Conservation (phyloP, 2,888 invertebrate species). For the Protodeltote pygarga region DNA sequence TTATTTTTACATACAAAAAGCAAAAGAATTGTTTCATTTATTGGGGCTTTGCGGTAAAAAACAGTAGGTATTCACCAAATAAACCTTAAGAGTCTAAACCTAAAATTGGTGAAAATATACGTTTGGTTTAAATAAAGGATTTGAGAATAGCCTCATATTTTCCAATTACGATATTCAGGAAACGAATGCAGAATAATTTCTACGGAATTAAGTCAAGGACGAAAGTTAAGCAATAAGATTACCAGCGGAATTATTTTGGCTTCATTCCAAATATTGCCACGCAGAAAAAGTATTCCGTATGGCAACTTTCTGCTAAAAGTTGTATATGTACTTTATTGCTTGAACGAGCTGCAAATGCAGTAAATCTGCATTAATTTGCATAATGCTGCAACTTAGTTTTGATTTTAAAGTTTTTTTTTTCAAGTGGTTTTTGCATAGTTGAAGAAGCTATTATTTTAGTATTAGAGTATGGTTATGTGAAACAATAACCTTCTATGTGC, state of each 20-base stretch:
- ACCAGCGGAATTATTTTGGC: slow-evolving; percentile 24
- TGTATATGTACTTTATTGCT: slow-evolving; percentile 32
- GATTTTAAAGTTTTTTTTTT: no score
- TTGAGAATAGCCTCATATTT: slow-evolving; percentile 1
- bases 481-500: no score
- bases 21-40: not conserved
- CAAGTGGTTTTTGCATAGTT: no score
- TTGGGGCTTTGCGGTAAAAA: no score
- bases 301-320: slow-evolving; percentile 21
- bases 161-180: slow-evolving; percentile 1
- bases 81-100: no score
- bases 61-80: no score
- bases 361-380: slow-evolving; percentile 4
- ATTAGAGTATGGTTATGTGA: no score
- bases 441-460: no score
- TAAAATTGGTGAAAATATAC: no score
- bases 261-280: slow-evolving; percentile 33
- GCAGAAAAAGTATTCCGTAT: slow-evolving; percentile 16
- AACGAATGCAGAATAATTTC: slow-evolving; percentile 9
- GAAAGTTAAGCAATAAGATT: slow-evolving; percentile 20
- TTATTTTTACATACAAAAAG: not conserved
- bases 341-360: slow-evolving; percentile 18
- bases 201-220: slow-evolving; percentile 35
- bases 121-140: no score
- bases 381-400: no score